Percentiles rank a stretch among this genome's conserved stretches.
Evolutionary conservation across 2,888 invertebrate genomes (phyloP).

Genomic region (Morinoia aosen): DNA sequence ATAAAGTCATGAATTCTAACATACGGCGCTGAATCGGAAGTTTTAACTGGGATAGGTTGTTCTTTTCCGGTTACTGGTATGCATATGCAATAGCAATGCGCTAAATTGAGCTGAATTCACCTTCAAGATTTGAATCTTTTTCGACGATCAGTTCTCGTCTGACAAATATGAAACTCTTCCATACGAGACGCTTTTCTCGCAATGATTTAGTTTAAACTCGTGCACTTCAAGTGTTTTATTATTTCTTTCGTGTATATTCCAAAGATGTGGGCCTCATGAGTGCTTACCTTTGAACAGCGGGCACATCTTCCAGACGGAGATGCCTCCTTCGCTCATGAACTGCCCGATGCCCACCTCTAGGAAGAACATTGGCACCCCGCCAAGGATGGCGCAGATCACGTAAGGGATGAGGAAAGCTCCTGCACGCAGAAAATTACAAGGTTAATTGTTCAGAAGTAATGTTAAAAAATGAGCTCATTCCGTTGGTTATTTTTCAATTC

Average conservation of each 20-base stretch:
- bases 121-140: background rate
- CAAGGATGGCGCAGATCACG: conserved; percentile 76
- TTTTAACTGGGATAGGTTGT: background rate
- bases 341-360: conserved; percentile 78
- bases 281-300: conserved; percentile 76
- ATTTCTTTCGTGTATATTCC: too few relatives aligned
- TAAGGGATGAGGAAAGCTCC: conserved; percentile 78
- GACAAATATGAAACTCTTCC: background rate
- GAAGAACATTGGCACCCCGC: conserved; percentile 77
- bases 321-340: conserved; percentile 76
- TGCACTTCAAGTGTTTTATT: background rate
- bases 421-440: conserved; percentile 31
- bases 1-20: background rate
- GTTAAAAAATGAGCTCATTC: too few relatives aligned
- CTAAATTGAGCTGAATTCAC: background rate
- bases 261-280: background rate
- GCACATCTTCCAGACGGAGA: conserved; percentile 77
- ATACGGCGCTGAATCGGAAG: background rate
- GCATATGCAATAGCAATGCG: background rate
- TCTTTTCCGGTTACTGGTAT: background rate
- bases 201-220: background rate
- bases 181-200: background rate
- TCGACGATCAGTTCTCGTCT: background rate
- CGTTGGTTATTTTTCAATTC: too few relatives aligned
- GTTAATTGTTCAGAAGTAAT: background rate